Conservation (phyloP, 2,797 vertebrate species). For the Sparidentex hasta region DNA sequence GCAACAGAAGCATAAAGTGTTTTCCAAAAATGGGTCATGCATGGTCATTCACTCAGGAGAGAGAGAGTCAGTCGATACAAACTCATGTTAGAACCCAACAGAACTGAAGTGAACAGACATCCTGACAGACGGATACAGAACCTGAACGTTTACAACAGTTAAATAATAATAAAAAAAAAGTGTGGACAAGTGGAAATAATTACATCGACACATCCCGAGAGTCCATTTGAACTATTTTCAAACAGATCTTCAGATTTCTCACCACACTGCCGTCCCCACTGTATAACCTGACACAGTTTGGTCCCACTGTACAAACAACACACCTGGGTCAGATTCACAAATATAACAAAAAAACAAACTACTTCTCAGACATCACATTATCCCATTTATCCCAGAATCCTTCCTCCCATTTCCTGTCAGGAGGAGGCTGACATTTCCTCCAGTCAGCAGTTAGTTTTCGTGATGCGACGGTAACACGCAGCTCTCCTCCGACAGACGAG, state of each 20-base stretch:
- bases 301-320: conserved; percentile 41
- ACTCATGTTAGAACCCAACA: neutral
- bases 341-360: neutral
- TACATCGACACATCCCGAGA: conserved; percentile 36
- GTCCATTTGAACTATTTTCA: conserved; percentile 55
- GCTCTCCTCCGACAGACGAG: neutral
- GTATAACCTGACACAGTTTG: conserved; percentile 66
- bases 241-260: conserved; percentile 12
- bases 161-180: conserved; percentile 25
- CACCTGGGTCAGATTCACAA: conserved; percentile 9
- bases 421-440: neutral
- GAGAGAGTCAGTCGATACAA: neutral
- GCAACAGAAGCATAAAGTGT: neutral
- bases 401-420: neutral
- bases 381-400: neutral
- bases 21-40: conserved; percentile 9
- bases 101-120: neutral
- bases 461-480: neutral
- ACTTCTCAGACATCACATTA: neutral
- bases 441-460: neutral
- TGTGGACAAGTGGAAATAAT: too few relatives aligned
- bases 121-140: neutral
- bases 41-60: neutral
- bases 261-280: conserved; percentile 21
- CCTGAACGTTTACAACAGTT: conserved; percentile 5